phyloP scores from a whole-genome alignment of 2,888 invertebrate genomes.

The Epirrhoe tristata region DNA sequence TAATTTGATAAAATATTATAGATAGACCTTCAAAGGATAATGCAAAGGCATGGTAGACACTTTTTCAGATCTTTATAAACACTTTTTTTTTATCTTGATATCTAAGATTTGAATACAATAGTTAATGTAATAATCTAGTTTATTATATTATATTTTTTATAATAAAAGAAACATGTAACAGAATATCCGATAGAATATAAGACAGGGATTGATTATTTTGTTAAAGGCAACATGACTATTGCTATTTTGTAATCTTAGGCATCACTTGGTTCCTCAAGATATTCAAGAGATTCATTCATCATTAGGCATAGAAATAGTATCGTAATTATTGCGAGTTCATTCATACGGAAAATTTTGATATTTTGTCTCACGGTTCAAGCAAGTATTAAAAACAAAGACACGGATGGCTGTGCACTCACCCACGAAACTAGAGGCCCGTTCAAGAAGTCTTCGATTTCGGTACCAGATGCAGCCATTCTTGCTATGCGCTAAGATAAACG shows the following conservation, averaged over 20 bases:
- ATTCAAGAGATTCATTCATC: conserved; percentile 3
- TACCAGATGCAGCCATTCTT: conserved; percentile 87
- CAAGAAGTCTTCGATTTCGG: conserved; percentile 93
- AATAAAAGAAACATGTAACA: no score
- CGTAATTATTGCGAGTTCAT: conserved; percentile 48
- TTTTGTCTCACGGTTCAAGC: conserved; percentile 69
- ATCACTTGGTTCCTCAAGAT: background rate
- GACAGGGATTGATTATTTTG: background rate
- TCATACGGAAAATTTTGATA: conserved; percentile 65
- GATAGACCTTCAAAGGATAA: no score
- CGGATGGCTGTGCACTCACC: conserved; percentile 87
- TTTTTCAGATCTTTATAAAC: no score
- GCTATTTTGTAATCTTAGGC: background rate
- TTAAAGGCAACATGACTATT: background rate
- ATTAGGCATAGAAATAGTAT: conserved; percentile 17
- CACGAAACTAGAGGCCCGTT: conserved; percentile 94
- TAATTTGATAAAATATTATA: no score
- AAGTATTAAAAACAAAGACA: conserved; percentile 66
- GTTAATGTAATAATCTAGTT: no score
- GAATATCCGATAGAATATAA: no score
- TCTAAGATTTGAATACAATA: no score
- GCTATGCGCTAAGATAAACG: conserved; percentile 71
- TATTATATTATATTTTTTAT: no score
- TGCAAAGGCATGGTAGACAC: no score
- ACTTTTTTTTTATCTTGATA: no score